phyloP scores from a whole-genome alignment of 2,113 vertebrate genomes.

The human (Homo sapiens) region DNA sequence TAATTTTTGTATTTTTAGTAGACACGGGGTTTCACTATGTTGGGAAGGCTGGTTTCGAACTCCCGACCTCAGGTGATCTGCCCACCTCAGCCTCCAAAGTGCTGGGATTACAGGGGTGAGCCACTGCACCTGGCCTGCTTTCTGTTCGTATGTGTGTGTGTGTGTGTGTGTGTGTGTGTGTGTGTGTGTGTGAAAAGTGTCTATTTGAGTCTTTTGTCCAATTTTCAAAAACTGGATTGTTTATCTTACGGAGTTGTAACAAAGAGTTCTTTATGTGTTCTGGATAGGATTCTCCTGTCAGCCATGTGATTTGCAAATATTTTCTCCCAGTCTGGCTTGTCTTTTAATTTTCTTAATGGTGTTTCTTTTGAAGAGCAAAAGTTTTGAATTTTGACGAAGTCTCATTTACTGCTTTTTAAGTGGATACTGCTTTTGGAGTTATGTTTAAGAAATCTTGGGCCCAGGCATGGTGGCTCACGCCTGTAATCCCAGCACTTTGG shows the following conservation, averaged over 20 bases:
- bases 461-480: no score
- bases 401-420: background rate
- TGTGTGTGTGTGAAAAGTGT: background rate
- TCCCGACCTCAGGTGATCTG: background rate
- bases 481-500: no score
- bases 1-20: background rate
- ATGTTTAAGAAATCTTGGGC: background rate
- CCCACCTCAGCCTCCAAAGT: background rate
- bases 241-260: background rate
- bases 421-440: slow-evolving; percentile 18
- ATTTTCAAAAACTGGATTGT: background rate
- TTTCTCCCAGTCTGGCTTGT: background rate
- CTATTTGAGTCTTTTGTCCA: background rate
- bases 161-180: no score
- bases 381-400: background rate
- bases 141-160: no score
- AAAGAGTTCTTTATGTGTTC: background rate
- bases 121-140: no score
- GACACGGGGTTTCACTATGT: background rate
- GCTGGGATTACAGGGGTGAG: background rate
- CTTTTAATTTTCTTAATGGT: background rate
- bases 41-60: background rate
- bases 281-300: background rate
- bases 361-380: background rate
- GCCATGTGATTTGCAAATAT: background rate